These are phyloP conservation scores for Brachypteracias leptosomus DNA, from an alignment of 2,113 vertebrate genomes.

Conservation along the genomic window DNA sequence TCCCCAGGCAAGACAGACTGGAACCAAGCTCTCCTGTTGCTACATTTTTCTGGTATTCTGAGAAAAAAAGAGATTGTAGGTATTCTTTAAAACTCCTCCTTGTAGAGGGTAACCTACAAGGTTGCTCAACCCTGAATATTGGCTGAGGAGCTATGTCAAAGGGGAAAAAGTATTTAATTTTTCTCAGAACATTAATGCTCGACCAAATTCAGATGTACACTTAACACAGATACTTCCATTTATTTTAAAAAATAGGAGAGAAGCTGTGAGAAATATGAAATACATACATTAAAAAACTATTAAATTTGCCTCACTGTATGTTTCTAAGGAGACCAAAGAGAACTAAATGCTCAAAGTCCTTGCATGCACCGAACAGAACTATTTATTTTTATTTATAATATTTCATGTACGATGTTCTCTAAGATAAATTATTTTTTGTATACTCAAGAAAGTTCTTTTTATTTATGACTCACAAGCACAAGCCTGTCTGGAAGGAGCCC, in stretches of 20 bases:
- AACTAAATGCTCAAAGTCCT: not conserved
- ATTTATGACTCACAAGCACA: not conserved
- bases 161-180: not conserved
- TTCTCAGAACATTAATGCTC: not conserved
- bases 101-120: not conserved
- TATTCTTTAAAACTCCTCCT: not conserved
- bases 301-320: not conserved
- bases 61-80: not conserved
- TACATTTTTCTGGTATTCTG: not conserved
- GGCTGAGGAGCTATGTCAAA: not conserved
- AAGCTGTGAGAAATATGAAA: not conserved
- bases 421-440: not conserved
- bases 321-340: not conserved
- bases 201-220: not conserved
- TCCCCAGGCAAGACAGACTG: not conserved
- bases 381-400: not conserved
- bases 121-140: not conserved
- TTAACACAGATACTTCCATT: not conserved
- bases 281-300: not conserved
- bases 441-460: not conserved
- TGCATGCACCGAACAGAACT: not conserved
- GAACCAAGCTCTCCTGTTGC: not conserved
- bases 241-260: not conserved
- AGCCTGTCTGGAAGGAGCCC: not conserved
- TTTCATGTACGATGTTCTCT: not conserved